These are phyloP conservation scores for Bufotes viridis DNA, from an alignment of 2,797 vertebrate genomes.

Conservation along the genomic window DNA sequence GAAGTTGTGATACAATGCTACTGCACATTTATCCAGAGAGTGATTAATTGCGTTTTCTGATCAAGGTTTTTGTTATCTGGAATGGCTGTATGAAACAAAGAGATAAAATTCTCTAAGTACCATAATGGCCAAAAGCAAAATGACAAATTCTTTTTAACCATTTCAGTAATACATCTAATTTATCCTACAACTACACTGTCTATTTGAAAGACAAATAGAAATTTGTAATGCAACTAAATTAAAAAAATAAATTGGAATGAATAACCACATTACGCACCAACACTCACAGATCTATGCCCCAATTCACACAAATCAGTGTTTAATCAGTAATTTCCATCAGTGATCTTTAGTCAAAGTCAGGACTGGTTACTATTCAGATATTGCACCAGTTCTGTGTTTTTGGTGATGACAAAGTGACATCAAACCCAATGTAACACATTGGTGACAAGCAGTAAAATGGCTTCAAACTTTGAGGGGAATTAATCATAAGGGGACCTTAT, in stretches of 20 bases:
- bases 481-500: no score
- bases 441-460: not conserved
- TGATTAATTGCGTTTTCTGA: constrained; percentile 45
- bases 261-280: constrained; percentile 14
- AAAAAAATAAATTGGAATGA: constrained; percentile 13
- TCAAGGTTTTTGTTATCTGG: constrained; percentile 52
- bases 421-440: not conserved
- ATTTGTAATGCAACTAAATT: constrained; percentile 8
- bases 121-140: constrained; percentile 40
- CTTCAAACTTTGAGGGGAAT: no score
- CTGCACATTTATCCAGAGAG: constrained; percentile 33
- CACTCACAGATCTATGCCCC: not conserved
- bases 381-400: not conserved
- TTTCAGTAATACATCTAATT: not conserved
- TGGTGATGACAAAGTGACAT: not conserved
- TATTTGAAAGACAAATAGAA: constrained; percentile 24
- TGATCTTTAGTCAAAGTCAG: no score
- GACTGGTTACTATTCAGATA: no score
- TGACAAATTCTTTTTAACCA: constrained; percentile 27
- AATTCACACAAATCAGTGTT: no score
- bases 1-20: constrained; percentile 43
- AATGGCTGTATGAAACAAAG: constrained; percentile 28
- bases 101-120: constrained; percentile 27
- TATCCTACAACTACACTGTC: not conserved
- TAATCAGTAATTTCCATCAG: no score